Evolutionary conservation across 2,797 vertebrate species (phyloP), one percentile per base, ranked within the genome.

Genomic region (Pteronotus mesoamericanus): DNA sequence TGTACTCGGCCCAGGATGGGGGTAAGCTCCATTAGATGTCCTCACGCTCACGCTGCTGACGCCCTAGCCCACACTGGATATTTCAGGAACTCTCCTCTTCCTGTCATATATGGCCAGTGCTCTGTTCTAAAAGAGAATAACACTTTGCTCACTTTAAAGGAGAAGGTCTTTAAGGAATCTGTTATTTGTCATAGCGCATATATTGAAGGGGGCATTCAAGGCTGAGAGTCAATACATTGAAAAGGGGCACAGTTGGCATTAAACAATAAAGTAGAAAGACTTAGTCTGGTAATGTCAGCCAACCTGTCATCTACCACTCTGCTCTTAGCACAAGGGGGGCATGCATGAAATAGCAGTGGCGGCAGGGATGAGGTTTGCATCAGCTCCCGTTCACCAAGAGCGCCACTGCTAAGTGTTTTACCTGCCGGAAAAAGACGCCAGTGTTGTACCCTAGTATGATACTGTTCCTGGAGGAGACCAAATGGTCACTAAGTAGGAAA

Each of bases 121-220:
- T 39, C 21, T 78, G 6, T 26, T 15, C 44, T 75, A 53, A 91
- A 42, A 88, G 80, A 80, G 9, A 29, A 92, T 71, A 61, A 55
- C 21, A 74, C 32, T 32, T 48, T 44, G 39, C 15, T 91, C 39
- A 57, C 22, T n/a, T 64, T 48, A 64, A 55, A 48, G 39, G 21
- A 77, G 29, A 87, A 59, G n/a, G 11, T 69, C 53, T n/a, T 68
- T 44, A 66, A 90, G 15, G 19, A 68, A 34, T 39, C 22, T 83
- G 46, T 66, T 51, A 6, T 74, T 86, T 80, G 44, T 37, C 57
- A 29, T 2, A 44, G 59, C 1, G 64, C 3, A 18, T 39, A 78
- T 5, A n/a, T 48, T 11, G 21, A 87, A 90, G 9, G 48, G 9
- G 39, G 10, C 16, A 11, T 75, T 84, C 22, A 66, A 5, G 66